Base-by-base conservation (phyloP, 2,113 vertebrate genomes). In the Pseudorectes ferrugineus region DNA sequence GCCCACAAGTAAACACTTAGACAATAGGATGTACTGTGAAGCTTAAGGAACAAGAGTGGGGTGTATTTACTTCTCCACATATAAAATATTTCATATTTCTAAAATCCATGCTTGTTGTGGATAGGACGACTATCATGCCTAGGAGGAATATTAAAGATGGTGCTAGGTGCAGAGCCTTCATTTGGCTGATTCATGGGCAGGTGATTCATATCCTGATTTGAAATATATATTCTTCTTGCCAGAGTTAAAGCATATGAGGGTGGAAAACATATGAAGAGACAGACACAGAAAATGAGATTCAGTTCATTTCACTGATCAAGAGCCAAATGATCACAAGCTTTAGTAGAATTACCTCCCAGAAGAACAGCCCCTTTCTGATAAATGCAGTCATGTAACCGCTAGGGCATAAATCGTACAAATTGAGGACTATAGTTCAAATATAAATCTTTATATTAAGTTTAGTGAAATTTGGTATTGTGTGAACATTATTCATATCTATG, bases 311-410 rank as follows among this genome's bases (percentile, higher is more conserved):
- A 90, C 63, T 92, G 82, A 62, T 76, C 70, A 82, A 68, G 76
- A 96, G 62, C 57, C 55, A 92, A 94, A 90, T 28, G 61, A 75
- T 63, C 70, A 58, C n/a, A 81, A 84, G 48, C 43, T 72, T 95
- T 93, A 95, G 81, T 52, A 95, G 91, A 97, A 96, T 96, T 91
- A 90, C 65, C 49, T 96, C 81, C 71, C 75, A 61, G 75, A 96
- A 92, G 92, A 91, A 42, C 77, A 95, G 74, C 29, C 55, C 46
- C 55, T 67, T 71, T 80, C 91, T 95, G 77, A 90, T 62, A 67
- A 80, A 79, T 79, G 54, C 58, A 84, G 38, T 73, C 82, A 59
- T 48, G 73, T 67, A 92, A 84, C 65, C 0, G 1, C 68, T 55
- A 84, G 57, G 68, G 63, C 73, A 79, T 91, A 96, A 96, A 97